Conservation (phyloP, 2,888 invertebrate genomes). For the Himalopsyche kuldschensis region DNA sequence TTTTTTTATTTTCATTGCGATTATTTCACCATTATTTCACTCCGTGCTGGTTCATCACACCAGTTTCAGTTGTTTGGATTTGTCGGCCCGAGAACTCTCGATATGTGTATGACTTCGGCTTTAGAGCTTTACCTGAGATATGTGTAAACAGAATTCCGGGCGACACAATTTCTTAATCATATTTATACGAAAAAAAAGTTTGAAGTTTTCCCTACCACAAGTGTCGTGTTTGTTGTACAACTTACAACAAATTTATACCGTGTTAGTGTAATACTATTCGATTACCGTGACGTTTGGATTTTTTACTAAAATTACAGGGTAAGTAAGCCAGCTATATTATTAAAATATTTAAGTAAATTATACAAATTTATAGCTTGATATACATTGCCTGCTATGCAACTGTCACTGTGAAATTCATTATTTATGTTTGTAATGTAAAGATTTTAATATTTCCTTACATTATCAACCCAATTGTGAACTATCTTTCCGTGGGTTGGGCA, state of each 20-base stretch:
- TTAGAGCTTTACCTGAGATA: constrained; percentile 7
- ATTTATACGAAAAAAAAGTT: constrained; percentile 20
- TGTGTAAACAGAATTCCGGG: constrained; percentile 18
- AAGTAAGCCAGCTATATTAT: not conserved
- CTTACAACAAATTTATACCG: constrained; percentile 4
- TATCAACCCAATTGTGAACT: not conserved
- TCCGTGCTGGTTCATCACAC: not conserved
- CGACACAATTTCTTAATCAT: not conserved
- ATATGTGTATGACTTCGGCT: constrained; percentile 1
- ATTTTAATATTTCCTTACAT: not conserved
- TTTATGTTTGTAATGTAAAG: not conserved
- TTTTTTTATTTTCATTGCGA: not conserved
- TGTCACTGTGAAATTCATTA: not conserved
- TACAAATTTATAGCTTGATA: no score
- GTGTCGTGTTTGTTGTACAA: constrained; percentile 24
- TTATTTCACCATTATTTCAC: not conserved
- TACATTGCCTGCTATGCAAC: not conserved
- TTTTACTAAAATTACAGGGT: constrained; percentile 3
- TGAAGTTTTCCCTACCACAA: constrained; percentile 1
- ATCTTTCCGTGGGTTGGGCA: constrained; percentile 41
- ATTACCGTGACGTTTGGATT: constrained; percentile 12
- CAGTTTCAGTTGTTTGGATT: constrained; percentile 30
- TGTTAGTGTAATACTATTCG: constrained; percentile 8
- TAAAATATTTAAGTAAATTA: no score
- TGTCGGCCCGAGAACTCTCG: not conserved